Percentiles rank a stretch among this genome's conserved stretches.
phyloP scores from a whole-genome alignment of 2,113 vertebrate species.

The Sylvilagus bachmani region DNA sequence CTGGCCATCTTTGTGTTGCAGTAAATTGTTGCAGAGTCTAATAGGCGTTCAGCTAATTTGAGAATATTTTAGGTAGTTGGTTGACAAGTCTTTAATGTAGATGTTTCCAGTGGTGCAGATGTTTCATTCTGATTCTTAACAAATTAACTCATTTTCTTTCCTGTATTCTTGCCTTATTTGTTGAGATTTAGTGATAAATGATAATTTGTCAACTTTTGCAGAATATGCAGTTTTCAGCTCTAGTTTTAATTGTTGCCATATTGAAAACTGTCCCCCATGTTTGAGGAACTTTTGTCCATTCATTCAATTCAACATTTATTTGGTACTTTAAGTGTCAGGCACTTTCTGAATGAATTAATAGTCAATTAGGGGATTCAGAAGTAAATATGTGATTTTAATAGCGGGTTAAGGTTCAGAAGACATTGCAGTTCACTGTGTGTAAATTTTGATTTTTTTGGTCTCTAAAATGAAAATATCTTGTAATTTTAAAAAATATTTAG shows the following conservation, averaged over 20 bases:
- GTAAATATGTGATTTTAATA: neutral
- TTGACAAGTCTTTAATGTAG: conserved; percentile 38
- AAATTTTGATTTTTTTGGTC: conserved; percentile 1
- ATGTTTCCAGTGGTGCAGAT: neutral
- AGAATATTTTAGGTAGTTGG: conserved; percentile 35
- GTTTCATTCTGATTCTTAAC: neutral
- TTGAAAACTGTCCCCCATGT: neutral
- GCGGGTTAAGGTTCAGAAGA: neutral
- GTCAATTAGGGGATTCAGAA: neutral
- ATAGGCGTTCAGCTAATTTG: neutral
- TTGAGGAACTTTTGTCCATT: neutral
- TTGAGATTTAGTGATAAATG: neutral
- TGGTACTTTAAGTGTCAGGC: neutral
- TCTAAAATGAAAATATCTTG: neutral
- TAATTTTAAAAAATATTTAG: too few species aligned
- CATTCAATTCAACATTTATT: neutral
- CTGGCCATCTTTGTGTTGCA: neutral
- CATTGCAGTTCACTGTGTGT: neutral
- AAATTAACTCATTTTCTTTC: neutral
- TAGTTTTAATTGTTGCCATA: neutral
- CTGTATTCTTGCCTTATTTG: neutral
- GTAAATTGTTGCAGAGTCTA: neutral
- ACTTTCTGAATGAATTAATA: neutral
- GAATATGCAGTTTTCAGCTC: neutral
- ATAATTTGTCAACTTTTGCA: neutral